phyloP scores from a whole-genome alignment of 2,797 vertebrate genomes.

The Linurgus olivaceus region DNA sequence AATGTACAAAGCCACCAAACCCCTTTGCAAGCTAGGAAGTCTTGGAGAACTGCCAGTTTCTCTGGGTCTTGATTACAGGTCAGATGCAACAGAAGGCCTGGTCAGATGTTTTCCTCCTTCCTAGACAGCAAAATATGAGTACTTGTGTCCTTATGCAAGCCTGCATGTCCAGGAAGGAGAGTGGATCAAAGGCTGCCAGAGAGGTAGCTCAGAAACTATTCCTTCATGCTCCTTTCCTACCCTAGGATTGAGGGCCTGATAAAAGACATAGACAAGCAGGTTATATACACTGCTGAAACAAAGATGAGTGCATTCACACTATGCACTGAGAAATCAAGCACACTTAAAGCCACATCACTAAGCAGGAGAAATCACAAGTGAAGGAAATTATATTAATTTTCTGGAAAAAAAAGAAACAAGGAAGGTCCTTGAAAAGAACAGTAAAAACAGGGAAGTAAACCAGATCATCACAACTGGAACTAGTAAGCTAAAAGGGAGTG shows the following conservation, averaged over 20 bases:
- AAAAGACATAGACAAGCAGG: not conserved
- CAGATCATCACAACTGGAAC: not conserved
- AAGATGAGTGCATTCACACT: not conserved
- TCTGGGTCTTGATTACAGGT: not conserved
- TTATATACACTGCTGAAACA: not conserved
- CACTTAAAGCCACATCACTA: not conserved
- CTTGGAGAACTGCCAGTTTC: not conserved
- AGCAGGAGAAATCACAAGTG: not conserved
- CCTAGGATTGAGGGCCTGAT: not conserved
- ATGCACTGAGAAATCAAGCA: not conserved
- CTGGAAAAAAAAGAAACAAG: not conserved
- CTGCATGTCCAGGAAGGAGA: not conserved
- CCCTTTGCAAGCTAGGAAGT: not conserved
- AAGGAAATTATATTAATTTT: not conserved
- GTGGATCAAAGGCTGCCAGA: not conserved
- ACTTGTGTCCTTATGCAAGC: rapidly evolving
- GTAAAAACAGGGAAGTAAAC: not conserved
- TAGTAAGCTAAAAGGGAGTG: not conserved
- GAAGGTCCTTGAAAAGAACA: not conserved
- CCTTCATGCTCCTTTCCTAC: not conserved
- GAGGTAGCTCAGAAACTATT: not conserved
- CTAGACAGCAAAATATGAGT: not conserved
- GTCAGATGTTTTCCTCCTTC: not conserved
- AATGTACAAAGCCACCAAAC: not conserved
- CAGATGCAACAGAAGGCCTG: not conserved